Conservation (phyloP, 2,888 invertebrate species). For the Fragum sueziense region DNA sequence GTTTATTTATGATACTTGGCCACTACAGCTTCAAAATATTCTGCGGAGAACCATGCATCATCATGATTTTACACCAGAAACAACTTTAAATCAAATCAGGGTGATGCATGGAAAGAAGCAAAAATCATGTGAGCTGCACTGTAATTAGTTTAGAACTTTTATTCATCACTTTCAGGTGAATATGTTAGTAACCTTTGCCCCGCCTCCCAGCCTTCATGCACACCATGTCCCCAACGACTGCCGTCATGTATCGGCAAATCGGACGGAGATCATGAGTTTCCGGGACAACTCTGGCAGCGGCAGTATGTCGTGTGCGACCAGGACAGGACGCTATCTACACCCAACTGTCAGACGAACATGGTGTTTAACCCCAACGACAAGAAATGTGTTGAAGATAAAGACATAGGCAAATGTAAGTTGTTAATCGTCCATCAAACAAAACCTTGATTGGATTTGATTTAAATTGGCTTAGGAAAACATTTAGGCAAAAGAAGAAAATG, state of each 20-base stretch:
- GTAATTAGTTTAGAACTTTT: too few relatives aligned
- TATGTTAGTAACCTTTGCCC: constrained; percentile 59
- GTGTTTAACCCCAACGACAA: constrained; percentile 54
- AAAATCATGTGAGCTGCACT: too few relatives aligned
- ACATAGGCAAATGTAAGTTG: constrained; percentile 45
- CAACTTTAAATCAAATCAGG: too few relatives aligned
- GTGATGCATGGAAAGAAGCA: too few relatives aligned
- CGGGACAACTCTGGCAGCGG: constrained; percentile 40
- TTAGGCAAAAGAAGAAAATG: too few relatives aligned
- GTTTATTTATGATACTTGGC: too few relatives aligned
- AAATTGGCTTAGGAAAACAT: too few relatives aligned
- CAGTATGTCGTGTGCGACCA: constrained; percentile 55
- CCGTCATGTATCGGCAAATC: constrained; percentile 57
- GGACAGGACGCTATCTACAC: constrained; percentile 45
- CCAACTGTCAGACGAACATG: constrained; percentile 23
- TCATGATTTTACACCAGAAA: too few relatives aligned
- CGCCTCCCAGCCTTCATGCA: constrained; percentile 35
- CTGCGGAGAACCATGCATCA: too few relatives aligned
- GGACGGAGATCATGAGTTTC: constrained; percentile 53
- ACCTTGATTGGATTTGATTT: too few relatives aligned
- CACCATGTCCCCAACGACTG: constrained; percentile 53
- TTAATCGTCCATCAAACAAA: too few relatives aligned
- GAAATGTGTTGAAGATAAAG: constrained; percentile 39
- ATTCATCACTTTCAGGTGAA: constrained; percentile 58
- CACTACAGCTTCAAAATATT: too few relatives aligned